phyloP scores from a whole-genome alignment of 1,140 invertebrate genomes.

The Scylla paramamosain region DNA sequence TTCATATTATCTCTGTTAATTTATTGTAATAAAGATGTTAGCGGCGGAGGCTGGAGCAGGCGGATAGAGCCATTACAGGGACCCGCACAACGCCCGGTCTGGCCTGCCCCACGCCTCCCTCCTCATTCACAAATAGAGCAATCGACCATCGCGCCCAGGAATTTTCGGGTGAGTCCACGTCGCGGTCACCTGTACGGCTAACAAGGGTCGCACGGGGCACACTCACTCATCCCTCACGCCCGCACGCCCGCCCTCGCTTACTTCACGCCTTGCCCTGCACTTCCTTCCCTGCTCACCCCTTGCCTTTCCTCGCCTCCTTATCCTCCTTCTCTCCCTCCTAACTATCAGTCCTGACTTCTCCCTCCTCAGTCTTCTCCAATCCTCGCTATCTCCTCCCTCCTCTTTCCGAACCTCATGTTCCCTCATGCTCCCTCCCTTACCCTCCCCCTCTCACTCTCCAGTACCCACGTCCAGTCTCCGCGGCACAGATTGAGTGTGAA shows the following conservation, averaged over 20 bases:
- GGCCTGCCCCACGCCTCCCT: neutral
- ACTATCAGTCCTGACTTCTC: neutral
- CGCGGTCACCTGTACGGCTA: slow-evolving; percentile 33
- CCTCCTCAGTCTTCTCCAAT: no score
- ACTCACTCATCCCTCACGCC: neutral
- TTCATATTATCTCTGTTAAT: slow-evolving; percentile 68
- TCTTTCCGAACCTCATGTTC: neutral
- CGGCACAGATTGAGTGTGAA: neutral
- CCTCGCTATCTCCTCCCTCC: neutral
- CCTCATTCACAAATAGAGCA: slow-evolving; percentile 54
- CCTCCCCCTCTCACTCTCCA: neutral
- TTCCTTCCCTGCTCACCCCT: neutral
- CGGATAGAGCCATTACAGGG: slow-evolving; percentile 30
- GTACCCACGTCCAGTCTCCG: neutral
- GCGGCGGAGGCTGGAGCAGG: slow-evolving; percentile 42
- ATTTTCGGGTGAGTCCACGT: slow-evolving; percentile 15
- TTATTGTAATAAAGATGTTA: slow-evolving; percentile 71
- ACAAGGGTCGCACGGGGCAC: slow-evolving; percentile 34
- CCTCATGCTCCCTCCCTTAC: neutral
- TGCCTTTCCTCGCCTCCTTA: neutral
- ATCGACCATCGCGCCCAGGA: slow-evolving; percentile 31
- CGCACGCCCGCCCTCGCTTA: neutral
- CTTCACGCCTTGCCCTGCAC: neutral
- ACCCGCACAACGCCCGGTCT: neutral
- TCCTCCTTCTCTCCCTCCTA: neutral